phyloP scores from a whole-genome alignment of 2,797 vertebrate genomes.

The Coregonus sp. region DNA sequence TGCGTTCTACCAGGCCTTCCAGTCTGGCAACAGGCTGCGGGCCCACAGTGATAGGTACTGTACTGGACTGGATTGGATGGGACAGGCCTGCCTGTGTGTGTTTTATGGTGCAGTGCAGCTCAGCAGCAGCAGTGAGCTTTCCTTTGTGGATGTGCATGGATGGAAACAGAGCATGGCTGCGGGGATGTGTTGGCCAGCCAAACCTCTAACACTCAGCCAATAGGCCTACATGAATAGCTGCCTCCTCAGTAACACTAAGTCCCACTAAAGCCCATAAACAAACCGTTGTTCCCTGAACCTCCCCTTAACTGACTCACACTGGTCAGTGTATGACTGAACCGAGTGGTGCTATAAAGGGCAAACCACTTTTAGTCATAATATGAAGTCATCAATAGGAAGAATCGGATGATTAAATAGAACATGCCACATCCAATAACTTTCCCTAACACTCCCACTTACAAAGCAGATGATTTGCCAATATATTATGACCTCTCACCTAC shows the following conservation, averaged over 20 bases:
- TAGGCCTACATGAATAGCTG: background rate
- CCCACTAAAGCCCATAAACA: background rate
- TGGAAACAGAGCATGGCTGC: constrained; percentile 56
- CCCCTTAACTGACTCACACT: background rate
- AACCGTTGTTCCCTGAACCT: background rate
- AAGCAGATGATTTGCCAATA: background rate
- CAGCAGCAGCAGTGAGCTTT: constrained; percentile 53
- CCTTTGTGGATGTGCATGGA: constrained; percentile 66
- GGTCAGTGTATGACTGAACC: background rate
- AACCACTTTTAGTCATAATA: background rate
- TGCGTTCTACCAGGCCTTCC: constrained; percentile 98
- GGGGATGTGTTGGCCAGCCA: constrained; percentile 41
- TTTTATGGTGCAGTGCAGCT: constrained; percentile 48
- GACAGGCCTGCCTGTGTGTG: constrained; percentile 46
- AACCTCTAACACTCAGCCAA: constrained; percentile 4
- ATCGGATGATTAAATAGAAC: background rate
- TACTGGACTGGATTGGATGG: constrained; percentile 66
- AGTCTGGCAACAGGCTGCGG: constrained; percentile 87
- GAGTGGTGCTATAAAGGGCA: background rate
- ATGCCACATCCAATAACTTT: background rate
- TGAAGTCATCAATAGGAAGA: background rate
- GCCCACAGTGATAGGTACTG: constrained; percentile 93
- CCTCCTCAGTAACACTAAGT: background rate
- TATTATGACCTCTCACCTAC: background rate
- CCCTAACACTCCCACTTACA: background rate